These are phyloP conservation scores for Calephelis nemesis DNA, from an alignment of 1,140 invertebrate genomes.

Conservation along the genomic window DNA sequence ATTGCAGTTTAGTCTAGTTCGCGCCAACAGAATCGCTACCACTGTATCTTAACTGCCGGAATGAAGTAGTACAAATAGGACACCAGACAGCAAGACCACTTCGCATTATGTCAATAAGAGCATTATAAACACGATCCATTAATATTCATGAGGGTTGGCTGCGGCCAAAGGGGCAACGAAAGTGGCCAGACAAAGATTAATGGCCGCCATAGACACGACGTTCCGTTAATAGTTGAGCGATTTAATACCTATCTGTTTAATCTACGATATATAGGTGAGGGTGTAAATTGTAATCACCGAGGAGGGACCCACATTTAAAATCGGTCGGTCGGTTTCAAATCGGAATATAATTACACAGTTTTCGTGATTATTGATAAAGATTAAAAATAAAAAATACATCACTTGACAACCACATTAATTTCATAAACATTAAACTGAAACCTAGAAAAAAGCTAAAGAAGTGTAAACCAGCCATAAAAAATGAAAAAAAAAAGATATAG, in stretches of 20 bases:
- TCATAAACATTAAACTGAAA: too few species aligned
- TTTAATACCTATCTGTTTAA: slow-evolving; percentile 2
- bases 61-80: slow-evolving; percentile 20
- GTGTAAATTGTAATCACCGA: not conserved
- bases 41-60: not conserved
- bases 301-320: too few species aligned
- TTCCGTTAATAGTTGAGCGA: slow-evolving; percentile 13
- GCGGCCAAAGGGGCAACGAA: slow-evolving; percentile 33
- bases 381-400: too few species aligned
- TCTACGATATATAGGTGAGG: not conserved
- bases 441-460: too few species aligned
- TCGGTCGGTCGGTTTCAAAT: too few species aligned
- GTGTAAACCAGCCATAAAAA: too few species aligned
- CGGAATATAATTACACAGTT: too few species aligned
- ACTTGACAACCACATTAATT: too few species aligned
- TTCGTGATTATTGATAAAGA: too few species aligned
- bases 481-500: too few species aligned
- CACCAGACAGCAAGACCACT: slow-evolving; percentile 29
- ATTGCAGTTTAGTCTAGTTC: too few species aligned
- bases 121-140: slow-evolving; percentile 31
- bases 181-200: slow-evolving; percentile 10
- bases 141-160: slow-evolving; percentile 45
- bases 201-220: slow-evolving; percentile 1
- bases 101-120: slow-evolving; percentile 33
- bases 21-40: too few species aligned